Evolutionary conservation across 2,113 vertebrate species (phyloP), one percentile per base, ranked within the genome.

Genomic region (Phyllopteryx taeniolatus): DNA sequence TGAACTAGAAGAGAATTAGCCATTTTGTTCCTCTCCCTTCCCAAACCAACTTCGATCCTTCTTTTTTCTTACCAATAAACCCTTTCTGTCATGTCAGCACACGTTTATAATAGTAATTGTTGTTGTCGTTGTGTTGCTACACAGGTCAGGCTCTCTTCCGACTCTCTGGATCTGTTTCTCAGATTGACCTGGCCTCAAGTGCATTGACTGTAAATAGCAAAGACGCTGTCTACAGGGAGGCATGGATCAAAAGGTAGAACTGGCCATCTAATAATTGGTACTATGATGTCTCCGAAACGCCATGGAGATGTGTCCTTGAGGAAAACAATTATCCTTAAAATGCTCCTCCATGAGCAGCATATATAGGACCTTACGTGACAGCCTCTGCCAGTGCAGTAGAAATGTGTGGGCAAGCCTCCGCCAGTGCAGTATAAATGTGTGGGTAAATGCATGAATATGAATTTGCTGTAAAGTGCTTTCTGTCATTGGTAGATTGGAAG

Each of bases 281-380:
- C 17, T 63, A 43, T 2, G 10, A 64, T 13, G 39, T 63, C 59
- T 31, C 59, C 31, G 7, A 61, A 19, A 56, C 8, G 20, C 53
- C 8, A 22, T 56, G 20, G 53, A 56, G 61, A 63, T 64, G 22
- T 60, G 61, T 27, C 62, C 62, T 64, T 64, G 62, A 44, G 13
- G 62, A 44, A 44, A 64, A 64, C 10, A 22, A 20, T 43, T 63
- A 4, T 46, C 39, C 42, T 65, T 65, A 15, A 46, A 46, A 65
- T 0, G 61, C 39, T 27, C 56, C 56, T 59, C 22, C 56, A 27
- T 31, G 59, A 46, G 63, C n/a, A 27, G 63, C n/a, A 14, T 27
- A 22, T 22, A 22, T 22, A 2, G 62, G 39, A 43, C 42, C 2
- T 63, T 12, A 20, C 35, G 10, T n/a, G 39, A 8, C 11, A 27